A percentile compares a stretch with the other conserved stretches of the same genome.
These are phyloP conservation scores for Neopipo cinnamomea DNA, from an alignment of 2,113 vertebrate genomes.

Conservation along the genomic window DNA sequence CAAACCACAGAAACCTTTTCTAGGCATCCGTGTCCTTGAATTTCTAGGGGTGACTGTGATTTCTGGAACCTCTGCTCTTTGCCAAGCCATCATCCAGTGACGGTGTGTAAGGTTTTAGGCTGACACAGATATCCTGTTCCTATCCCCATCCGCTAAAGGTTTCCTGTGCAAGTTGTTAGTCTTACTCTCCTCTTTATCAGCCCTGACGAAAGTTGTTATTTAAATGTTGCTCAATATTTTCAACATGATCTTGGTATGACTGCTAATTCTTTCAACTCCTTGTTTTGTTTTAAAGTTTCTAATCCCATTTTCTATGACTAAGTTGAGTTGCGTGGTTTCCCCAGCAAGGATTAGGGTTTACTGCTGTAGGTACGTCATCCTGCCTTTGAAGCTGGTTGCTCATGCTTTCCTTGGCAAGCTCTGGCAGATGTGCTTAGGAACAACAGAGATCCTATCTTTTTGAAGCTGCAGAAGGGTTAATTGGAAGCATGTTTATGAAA, in stretches of 20 bases:
- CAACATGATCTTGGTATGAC: background rate
- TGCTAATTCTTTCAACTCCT: background rate
- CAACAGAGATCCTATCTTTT: background rate
- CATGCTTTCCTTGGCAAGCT: slow-evolving; percentile 51
- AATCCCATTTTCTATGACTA: slow-evolving; percentile 46
- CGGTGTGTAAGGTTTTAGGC: background rate
- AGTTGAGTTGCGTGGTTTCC: slow-evolving; percentile 24
- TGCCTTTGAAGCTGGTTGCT: slow-evolving; percentile 61
- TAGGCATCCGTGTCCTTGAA: background rate
- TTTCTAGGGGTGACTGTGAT: background rate
- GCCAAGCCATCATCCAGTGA: background rate
- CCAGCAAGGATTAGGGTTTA: slow-evolving; percentile 24
- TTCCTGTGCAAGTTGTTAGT: background rate
- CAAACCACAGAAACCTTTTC: background rate
- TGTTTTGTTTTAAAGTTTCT: slow-evolving; percentile 45
- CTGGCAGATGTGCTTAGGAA: background rate
- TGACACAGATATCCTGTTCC: background rate
- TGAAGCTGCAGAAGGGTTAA: slow-evolving; percentile 45
- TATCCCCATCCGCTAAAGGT: fast-evolving
- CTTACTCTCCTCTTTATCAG: background rate
- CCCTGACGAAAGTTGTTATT: background rate
- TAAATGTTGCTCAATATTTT: slow-evolving; percentile 42
- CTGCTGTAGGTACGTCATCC: slow-evolving; percentile 37
- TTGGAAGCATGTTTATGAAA: background rate
- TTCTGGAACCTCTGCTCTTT: background rate